These are phyloP conservation scores for Plectropomus leopardus DNA, from an alignment of 2,113 vertebrate species.

Conservation along the genomic window DNA sequence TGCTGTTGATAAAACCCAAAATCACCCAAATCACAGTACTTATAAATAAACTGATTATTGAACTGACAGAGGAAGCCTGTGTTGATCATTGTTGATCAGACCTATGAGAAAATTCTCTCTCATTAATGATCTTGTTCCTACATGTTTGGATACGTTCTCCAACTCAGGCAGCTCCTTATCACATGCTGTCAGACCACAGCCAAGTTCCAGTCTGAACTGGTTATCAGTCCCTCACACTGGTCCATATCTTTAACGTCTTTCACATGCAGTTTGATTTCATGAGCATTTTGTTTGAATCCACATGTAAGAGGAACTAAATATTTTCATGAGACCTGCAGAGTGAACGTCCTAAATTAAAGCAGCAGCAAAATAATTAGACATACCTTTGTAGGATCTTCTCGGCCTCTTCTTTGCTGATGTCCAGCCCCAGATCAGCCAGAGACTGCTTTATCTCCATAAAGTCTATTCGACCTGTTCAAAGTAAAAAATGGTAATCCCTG, in stretches of 20 bases:
- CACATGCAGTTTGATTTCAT: not conserved
- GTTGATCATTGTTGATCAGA: not conserved
- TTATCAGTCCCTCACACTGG: constrained; percentile 67
- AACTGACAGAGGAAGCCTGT: not conserved
- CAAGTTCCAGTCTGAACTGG: not conserved
- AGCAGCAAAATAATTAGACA: not conserved
- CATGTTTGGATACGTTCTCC: not conserved
- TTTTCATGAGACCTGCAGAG: not conserved
- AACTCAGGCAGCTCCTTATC: constrained; percentile 42
- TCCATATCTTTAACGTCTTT: constrained; percentile 38
- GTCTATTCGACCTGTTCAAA: constrained; percentile 90
- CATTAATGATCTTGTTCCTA: not conserved
- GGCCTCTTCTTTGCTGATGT: constrained; percentile 89
- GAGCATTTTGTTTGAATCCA: not conserved
- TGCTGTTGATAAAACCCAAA: too few relatives aligned
- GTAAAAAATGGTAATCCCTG: not conserved
- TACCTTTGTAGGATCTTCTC: constrained; percentile 94
- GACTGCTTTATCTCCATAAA: constrained; percentile 92
- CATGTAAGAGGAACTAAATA: not conserved
- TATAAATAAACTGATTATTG: not conserved
- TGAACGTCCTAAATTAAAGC: not conserved
- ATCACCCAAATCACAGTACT: too few relatives aligned
- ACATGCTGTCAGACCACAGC: not conserved
- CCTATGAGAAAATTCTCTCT: not conserved
- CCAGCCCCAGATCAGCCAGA: constrained; percentile 90